Base-by-base conservation (phyloP, 2,888 invertebrate species). In the Orthosia cruda region DNA sequence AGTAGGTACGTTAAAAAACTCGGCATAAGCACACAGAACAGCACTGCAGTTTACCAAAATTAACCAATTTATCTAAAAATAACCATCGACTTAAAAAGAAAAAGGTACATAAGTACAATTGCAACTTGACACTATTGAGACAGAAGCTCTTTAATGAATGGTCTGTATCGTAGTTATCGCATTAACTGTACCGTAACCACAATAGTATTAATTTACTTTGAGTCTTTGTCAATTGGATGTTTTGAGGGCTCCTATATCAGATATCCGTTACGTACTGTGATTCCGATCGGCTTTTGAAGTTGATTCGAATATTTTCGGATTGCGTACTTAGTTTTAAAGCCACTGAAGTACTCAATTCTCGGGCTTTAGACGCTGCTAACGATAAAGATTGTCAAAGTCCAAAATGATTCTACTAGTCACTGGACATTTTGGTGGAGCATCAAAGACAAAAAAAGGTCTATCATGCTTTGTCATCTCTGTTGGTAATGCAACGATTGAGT, bases 211-310 rank as follows among this genome's bases (percentile, higher is more conserved):
- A 23, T 64, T 78, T 80, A 80, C 80, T 18, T 52, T 13, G 13
- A 32, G 26, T 57, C 23, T 45, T 26, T 68, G 45, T 64, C 67
- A 64, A 80, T 67, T 58, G 15, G 32, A 23, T 55, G 52, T 73
- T 80, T 68, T 26, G 57, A 67, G 58, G 40, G 58, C 40, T 74
- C 52, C n/a, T 16, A n/a, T 80, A 62, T 65, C 79, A 77, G 20
- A 40, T 74, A 26, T 64, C 63, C 45, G 45, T 45, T 59, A 74
- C n/a, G 0, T 1, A 55, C 26, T 50, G 59, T 50, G 50, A 67
- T 63, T 66, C 16, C 16, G 55, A 61, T 52, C 55, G 45, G 45
- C 26, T 55, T 45, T 79, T 57, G 4, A 4, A 64, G 32, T 54
- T 18, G 12, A n/a, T 59, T 49, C 2, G 11, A 18, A 20, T 18